phyloP scores from a whole-genome alignment of 1,140 invertebrate genomes.

The Arctopsyche grandis region DNA sequence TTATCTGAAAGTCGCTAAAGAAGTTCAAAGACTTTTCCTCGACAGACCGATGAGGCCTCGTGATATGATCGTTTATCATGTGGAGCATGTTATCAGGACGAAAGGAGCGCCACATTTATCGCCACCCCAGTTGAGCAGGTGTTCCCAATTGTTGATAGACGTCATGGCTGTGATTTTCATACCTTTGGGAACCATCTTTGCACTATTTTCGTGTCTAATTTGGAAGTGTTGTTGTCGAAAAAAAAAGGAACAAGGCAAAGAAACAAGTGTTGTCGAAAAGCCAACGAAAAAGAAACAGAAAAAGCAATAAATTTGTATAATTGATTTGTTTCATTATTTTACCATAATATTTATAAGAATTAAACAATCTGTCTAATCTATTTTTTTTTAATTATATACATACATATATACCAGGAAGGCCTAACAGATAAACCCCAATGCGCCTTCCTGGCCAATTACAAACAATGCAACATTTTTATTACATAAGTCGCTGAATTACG shows the following conservation, averaged over 20 bases:
- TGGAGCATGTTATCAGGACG: conserved; percentile 42
- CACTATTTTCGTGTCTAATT: neutral
- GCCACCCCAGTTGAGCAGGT: neutral
- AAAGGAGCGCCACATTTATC: conserved; percentile 40
- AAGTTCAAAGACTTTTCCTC: conserved; percentile 2
- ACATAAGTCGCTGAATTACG: too few species aligned
- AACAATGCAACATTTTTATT: too few species aligned
- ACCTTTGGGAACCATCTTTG: neutral
- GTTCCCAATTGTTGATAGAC: conserved; percentile 39
- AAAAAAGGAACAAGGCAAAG: neutral
- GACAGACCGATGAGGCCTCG: conserved; percentile 43
- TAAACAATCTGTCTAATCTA: too few species aligned
- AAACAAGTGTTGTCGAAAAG: neutral
- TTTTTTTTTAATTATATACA: too few species aligned
- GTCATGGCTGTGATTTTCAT: conserved; percentile 31
- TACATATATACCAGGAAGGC: too few species aligned
- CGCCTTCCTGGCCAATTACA: too few species aligned
- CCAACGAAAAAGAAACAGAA: neutral
- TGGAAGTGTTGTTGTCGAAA: neutral
- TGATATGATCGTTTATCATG: conserved; percentile 36
- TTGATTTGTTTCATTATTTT: too few species aligned
- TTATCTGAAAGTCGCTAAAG: conserved; percentile 1
- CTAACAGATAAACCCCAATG: too few species aligned
- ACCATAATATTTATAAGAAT: too few species aligned
- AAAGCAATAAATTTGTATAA: neutral